phyloP scores from a whole-genome alignment of 2,113 vertebrate species.

The Esox niger region DNA sequence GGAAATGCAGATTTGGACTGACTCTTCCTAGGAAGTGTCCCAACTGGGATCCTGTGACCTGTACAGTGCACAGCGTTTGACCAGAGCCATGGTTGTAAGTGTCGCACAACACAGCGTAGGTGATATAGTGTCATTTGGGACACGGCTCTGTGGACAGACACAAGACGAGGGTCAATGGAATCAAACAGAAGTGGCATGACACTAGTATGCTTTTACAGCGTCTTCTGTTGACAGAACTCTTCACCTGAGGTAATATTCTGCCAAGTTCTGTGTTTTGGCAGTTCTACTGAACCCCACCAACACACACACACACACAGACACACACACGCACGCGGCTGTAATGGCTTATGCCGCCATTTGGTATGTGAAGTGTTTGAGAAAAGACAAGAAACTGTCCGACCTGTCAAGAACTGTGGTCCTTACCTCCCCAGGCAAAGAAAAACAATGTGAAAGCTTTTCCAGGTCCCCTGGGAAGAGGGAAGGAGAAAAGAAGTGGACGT shows the following conservation, averaged over 20 bases:
- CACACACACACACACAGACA: neutral
- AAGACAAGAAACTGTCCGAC: constrained; percentile 18
- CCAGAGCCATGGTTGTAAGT: no score
- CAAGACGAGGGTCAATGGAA: neutral
- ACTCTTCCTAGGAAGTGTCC: no score
- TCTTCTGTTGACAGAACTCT: constrained; percentile 56
- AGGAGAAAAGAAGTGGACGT: constrained; percentile 2
- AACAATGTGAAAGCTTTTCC: constrained; percentile 14
- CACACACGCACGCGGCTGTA: neutral
- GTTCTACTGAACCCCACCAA: neutral
- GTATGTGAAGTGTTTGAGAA: neutral
- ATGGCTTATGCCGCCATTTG: constrained; percentile 28
- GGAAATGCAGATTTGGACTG: no score
- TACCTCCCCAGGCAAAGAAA: constrained; percentile 25
- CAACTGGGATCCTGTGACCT: no score
- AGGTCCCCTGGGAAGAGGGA: constrained; percentile 27
- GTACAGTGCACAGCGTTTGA: no score
- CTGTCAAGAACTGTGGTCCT: constrained; percentile 34
- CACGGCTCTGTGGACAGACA: no score
- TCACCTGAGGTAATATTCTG: constrained; percentile 50
- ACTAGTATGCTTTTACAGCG: constrained; percentile 49
- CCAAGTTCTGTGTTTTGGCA: constrained; percentile 37
- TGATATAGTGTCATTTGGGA: no score
- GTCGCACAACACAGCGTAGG: no score
- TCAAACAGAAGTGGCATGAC: constrained; percentile 20